Evolutionary conservation across 2,113 vertebrate genomes (phyloP).

Genomic region (Opisthocomus hoazin): DNA sequence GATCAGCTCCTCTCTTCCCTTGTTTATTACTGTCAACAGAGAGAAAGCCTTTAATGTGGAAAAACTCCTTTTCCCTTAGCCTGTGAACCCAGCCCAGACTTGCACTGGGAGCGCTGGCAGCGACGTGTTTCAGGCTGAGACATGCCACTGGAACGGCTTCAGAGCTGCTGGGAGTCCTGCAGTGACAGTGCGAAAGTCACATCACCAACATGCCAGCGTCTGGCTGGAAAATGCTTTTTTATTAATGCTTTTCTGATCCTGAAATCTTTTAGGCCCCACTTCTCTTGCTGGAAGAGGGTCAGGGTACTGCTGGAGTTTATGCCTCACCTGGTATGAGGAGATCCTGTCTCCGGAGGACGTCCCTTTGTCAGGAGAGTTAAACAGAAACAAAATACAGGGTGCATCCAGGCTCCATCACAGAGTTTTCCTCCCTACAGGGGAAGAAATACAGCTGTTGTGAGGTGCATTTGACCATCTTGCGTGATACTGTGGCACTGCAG

Average conservation of each 20-base stretch:
- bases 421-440: not conserved
- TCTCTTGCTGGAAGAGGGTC: not conserved
- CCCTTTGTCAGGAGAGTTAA: not conserved
- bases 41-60: conserved; percentile 39
- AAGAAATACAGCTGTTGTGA: not conserved
- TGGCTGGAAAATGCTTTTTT: not conserved
- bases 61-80: not conserved
- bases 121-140: not conserved
- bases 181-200: not conserved
- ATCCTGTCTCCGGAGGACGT: not conserved
- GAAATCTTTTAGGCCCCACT: not conserved
- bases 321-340: not conserved
- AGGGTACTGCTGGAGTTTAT: not conserved
- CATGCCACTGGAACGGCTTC: not conserved
- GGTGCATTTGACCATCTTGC: not conserved
- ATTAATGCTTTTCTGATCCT: not conserved
- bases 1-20: not conserved
- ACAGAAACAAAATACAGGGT: not conserved
- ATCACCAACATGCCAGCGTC: fast-evolving
- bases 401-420: not conserved
- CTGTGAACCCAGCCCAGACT: not conserved
- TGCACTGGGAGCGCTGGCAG: not conserved
- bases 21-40: not conserved
- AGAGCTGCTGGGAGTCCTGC: not conserved
- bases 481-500: not conserved